These are phyloP conservation scores for Aldabrachelys gigantea DNA, from an alignment of 2,113 vertebrate genomes.

Conservation along the genomic window DNA sequence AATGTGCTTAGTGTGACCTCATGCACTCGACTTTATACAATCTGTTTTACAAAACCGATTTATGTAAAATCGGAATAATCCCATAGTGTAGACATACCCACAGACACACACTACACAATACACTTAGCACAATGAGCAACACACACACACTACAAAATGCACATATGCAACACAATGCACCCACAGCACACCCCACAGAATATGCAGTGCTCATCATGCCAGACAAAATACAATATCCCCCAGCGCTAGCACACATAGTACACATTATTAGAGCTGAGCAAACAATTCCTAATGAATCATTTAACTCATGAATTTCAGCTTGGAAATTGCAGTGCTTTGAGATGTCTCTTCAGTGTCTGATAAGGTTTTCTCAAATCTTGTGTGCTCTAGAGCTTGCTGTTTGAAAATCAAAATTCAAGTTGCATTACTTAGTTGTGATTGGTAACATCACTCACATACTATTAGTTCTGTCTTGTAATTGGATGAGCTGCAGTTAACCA, in stretches of 20 bases:
- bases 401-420: background rate
- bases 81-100: background rate
- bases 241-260: background rate
- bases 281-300: background rate
- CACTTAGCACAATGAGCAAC: rapidly evolving
- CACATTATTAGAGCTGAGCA: background rate
- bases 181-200: background rate
- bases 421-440: background rate
- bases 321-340: background rate
- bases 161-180: background rate
- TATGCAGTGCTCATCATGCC: background rate
- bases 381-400: background rate
- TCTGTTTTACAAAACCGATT: too few species aligned
- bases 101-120: rapidly evolving
- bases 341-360: background rate
- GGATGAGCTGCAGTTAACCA: background rate
- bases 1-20: too few species aligned
- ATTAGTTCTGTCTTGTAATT: background rate
- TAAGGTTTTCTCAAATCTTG: background rate
- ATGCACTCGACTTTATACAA: too few species aligned
- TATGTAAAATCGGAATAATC: too few species aligned
- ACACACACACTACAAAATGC: background rate
- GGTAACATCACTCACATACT: too few species aligned
- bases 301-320: background rate
- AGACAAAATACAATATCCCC: background rate